Percentiles rank a stretch among this genome's conserved stretches.
Evolutionary conservation across 2,113 vertebrate species (phyloP).

Genomic region (Rhadina sibilatrix): DNA sequence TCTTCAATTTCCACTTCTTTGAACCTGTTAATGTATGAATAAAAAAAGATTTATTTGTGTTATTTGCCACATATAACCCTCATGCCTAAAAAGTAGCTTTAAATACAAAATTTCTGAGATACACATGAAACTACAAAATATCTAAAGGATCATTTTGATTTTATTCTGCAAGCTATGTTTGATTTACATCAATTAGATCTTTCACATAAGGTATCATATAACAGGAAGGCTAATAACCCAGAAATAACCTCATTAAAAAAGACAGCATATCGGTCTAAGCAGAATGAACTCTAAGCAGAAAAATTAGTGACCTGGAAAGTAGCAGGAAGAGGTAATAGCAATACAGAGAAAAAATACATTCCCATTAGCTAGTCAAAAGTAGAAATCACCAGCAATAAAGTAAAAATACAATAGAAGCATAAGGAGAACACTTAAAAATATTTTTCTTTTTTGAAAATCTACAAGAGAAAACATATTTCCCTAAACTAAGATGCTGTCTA

Average conservation of each 20-base stretch:
- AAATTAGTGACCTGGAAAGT: slow-evolving; percentile 99
- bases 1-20: slow-evolving; percentile 86
- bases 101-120: slow-evolving; percentile 67
- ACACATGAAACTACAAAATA: slow-evolving; percentile 54
- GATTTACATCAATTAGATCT: slow-evolving; percentile 97
- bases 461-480: background rate
- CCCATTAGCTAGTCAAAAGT: slow-evolving; percentile 79
- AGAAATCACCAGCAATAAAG: slow-evolving; percentile 69
- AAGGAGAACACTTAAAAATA: slow-evolving; percentile 40
- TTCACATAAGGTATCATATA: slow-evolving; percentile 94
- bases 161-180: slow-evolving; percentile 85
- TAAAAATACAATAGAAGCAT: slow-evolving; percentile 61
- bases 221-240: slow-evolving; percentile 99
- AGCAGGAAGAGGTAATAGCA: slow-evolving; percentile 91
- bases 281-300: slow-evolving; percentile 99
- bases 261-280: slow-evolving; percentile 95
- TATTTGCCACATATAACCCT: slow-evolving; percentile 74
- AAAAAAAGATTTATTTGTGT: slow-evolving; percentile 85
- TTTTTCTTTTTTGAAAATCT: slow-evolving; percentile 63
- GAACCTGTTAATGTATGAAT: slow-evolving; percentile 84
- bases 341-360: slow-evolving; percentile 80
- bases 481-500: slow-evolving; percentile 2
- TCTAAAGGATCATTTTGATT: slow-evolving; percentile 82
- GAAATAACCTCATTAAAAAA: slow-evolving; percentile 99
- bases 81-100: slow-evolving; percentile 59